phyloP scores from a whole-genome alignment of 2,113 vertebrate genomes.

The Cavia porcellus region DNA sequence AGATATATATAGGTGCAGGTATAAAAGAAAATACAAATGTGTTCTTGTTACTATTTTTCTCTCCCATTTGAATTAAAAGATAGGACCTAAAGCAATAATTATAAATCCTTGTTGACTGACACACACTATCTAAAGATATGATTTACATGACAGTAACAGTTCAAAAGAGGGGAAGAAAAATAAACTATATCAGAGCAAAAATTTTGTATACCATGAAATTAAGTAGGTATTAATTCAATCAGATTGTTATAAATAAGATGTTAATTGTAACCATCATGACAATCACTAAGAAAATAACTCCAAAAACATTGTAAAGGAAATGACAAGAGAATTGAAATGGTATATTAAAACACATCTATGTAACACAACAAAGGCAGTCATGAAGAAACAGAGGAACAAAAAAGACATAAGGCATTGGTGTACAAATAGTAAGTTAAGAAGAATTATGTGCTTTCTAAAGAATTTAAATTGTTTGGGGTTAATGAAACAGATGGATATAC shows the following conservation, averaged over 20 bases:
- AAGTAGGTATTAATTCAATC: neutral
- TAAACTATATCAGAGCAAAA: neutral
- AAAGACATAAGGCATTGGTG: neutral
- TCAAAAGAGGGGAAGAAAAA: neutral
- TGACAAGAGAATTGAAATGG: neutral
- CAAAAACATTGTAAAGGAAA: slow-evolving; percentile 43
- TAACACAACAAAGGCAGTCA: neutral
- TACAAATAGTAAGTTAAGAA: slow-evolving; percentile 11
- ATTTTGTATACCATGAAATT: slow-evolving; percentile 22
- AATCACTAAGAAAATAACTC: slow-evolving; percentile 42
- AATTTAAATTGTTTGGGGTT: neutral
- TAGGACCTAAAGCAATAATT: neutral
- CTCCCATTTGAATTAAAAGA: neutral
- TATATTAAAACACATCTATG: neutral
- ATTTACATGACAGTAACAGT: slow-evolving; percentile 15
- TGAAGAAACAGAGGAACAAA: neutral
- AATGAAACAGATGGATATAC: neutral
- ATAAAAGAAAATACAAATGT: neutral
- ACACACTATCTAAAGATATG: neutral
- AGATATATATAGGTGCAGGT: neutral
- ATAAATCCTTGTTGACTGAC: neutral
- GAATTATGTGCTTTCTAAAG: neutral
- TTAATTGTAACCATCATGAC: slow-evolving; percentile 30
- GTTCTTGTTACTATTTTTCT: slow-evolving; percentile 10
- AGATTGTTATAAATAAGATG: slow-evolving; percentile 27